phyloP scores from a whole-genome alignment of 2,113 vertebrate genomes.

The Ancistrus triradiatus region DNA sequence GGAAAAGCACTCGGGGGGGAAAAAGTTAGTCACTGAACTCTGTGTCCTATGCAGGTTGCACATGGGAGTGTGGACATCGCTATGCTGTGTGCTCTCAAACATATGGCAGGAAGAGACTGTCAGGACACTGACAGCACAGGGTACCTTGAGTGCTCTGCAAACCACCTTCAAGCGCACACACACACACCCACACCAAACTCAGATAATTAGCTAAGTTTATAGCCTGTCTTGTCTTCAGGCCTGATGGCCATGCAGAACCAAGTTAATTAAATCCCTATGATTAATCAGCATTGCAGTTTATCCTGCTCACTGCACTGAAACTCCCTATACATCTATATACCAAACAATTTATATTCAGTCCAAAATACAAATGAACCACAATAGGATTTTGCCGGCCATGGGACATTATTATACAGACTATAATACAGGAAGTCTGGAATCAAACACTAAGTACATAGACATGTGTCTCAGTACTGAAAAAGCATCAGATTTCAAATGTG shows the following conservation, averaged over 20 bases:
- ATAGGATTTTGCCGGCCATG: no score
- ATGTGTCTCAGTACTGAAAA: no score
- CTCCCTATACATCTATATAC: no score
- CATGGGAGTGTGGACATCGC: not conserved
- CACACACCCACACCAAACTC: constrained; percentile 28
- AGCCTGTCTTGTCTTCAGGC: constrained; percentile 66
- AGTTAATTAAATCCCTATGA: constrained; percentile 74
- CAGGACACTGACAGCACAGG: constrained; percentile 3
- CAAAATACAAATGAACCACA: no score
- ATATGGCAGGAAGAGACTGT: constrained; percentile 12
- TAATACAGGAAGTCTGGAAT: no score
- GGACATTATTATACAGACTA: no score
- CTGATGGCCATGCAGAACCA: constrained; percentile 62
- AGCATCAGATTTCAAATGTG: no score
- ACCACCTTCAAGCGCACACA: not conserved
- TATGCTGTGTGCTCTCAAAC: constrained; percentile 10
- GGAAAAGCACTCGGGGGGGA: no score
- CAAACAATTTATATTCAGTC: no score
- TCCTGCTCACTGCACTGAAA: not conserved
- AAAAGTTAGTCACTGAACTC: no score
- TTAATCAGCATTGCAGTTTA: constrained; percentile 68
- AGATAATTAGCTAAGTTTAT: constrained; percentile 72
- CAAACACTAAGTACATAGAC: no score
- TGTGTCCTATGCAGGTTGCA: not conserved
- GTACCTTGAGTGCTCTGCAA: not conserved